Evolutionary conservation across 2,888 invertebrate species (phyloP), one percentile per base, ranked within the genome.

Genomic region (Lottia scabra): DNA sequence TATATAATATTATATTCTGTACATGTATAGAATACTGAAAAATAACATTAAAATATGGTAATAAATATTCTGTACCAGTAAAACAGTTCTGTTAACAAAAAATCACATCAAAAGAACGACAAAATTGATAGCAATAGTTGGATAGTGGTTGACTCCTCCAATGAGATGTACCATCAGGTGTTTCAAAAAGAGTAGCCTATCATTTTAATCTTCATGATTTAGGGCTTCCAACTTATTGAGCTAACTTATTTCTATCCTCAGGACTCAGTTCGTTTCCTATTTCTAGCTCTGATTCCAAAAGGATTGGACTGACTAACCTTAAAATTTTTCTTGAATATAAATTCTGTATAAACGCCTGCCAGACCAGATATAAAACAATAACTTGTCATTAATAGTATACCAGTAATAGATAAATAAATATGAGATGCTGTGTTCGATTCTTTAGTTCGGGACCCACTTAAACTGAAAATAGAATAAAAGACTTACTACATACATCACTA

Each of bases 301-400:
- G n/a, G n/a, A n/a, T n/a, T n/a, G n/a, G n/a, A n/a, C n/a, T n/a
- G 13, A 72, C 74, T 73, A 73, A 84, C 84, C 72, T 77, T 73
- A 8, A 70, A 66, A 67, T 84, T 80, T 67, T 79, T 80, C 76
- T 90, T 90, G 43, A 89, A 81, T 16, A 89, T 86, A 77, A 86
- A 89, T 75, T 90, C 89, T 12, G 87, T 87, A 77, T 86, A 89
- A 38, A 89, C 89, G 0, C 89, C 89, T 48, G 89, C 83, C 27
- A 89, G 77, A 0, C 89, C 90, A 4, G 89, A 89, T 16, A 89
- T 77, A 0, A 77, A 70, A 72, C 87, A 87, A 78, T 89, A 89
- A 1, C 77, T 68, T 0, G 77, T 46, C 71, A 90, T 87, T 86
- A 89, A 85, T 6, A 84, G 15, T 0, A 89, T 75, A 6, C 90